Base-by-base conservation (phyloP, 1,140 invertebrate genomes). In the Trialeurodes vaporariorum region DNA sequence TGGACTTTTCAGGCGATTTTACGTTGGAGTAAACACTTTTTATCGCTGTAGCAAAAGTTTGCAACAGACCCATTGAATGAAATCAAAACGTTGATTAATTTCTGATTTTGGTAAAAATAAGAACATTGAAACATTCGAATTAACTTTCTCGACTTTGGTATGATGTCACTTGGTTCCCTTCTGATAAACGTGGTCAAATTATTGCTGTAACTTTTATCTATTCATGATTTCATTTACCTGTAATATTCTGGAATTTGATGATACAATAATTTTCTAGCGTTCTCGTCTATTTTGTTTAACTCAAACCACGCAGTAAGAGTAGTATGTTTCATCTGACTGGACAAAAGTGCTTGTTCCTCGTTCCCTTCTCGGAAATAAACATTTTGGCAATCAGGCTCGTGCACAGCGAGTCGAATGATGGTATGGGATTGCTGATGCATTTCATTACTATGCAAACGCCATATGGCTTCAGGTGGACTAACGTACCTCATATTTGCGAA, bases 381-480 rank as follows among this genome's bases (percentile, higher is more conserved):
- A 2, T 58, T 65, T 2, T 65, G 64, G 1, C 2, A 12, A 24
- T 13, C 49, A 58, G 34, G 27, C 1, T 73, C 24, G 74, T 80
- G 77, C 11, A 80, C 71, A 25, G 69, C 68, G 27, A 79, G 67
- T 64, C 77, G 70, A 27, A 72, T 25, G 62, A 79, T 74, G 27
- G 73, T 62, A 61, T 77, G 78, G 65, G 74, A 69, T 23, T 72
- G 62, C 60, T 77, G 71, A 64, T 78, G 75, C 24, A 80, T 72
- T 24, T 70, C 68, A 68, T 75, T 78, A 25, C 67, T 63, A 1
- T 76, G 73, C 13, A 82, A 75, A 58, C 76, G 65, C 76, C 77
- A 81, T 65, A 73, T 70, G 27, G 78, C 79, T 76, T 81, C 78
- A 64, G 70, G 72, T 60, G 74, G 69, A 61, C 77, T 78, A 5